A percentile compares a stretch with the other conserved stretches of the same genome.
phyloP scores from a whole-genome alignment of 2,888 invertebrate species.

The Noctua comes region DNA sequence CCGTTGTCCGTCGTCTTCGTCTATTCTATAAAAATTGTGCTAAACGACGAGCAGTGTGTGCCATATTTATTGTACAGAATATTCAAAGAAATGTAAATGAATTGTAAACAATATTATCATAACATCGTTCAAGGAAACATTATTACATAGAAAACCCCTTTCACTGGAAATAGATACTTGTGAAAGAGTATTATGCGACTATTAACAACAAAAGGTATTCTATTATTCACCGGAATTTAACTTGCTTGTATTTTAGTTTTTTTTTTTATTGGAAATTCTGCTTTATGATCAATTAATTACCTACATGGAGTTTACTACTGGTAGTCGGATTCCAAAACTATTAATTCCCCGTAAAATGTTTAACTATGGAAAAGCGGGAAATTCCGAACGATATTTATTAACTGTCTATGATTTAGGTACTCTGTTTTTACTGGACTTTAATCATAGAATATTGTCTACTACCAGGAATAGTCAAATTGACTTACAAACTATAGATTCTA shows the following conservation, averaged over 20 bases:
- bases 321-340: neutral
- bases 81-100: slow-evolving; percentile 33
- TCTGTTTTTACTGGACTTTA: neutral
- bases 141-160: neutral
- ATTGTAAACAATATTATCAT: slow-evolving; percentile 2
- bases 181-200: neutral
- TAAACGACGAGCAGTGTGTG: slow-evolving; percentile 29
- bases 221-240: neutral
- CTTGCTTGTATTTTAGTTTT: too few species aligned
- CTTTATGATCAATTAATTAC: neutral
- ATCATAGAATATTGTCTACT: neutral
- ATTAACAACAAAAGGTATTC: neutral
- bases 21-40: slow-evolving; percentile 9
- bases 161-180: neutral
- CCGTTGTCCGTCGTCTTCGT: neutral
- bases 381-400: neutral
- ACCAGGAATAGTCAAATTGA: slow-evolving; percentile 13
- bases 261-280: neutral
- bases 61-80: slow-evolving; percentile 53
- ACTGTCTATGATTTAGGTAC: neutral
- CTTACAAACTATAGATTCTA: slow-evolving; percentile 4
- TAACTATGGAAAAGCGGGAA: neutral
- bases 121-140: slow-evolving; percentile 16
- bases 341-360: neutral
- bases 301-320: neutral